These are phyloP conservation scores for Augochlorella aurata DNA, from an alignment of 2,888 invertebrate genomes.

Conservation along the genomic window DNA sequence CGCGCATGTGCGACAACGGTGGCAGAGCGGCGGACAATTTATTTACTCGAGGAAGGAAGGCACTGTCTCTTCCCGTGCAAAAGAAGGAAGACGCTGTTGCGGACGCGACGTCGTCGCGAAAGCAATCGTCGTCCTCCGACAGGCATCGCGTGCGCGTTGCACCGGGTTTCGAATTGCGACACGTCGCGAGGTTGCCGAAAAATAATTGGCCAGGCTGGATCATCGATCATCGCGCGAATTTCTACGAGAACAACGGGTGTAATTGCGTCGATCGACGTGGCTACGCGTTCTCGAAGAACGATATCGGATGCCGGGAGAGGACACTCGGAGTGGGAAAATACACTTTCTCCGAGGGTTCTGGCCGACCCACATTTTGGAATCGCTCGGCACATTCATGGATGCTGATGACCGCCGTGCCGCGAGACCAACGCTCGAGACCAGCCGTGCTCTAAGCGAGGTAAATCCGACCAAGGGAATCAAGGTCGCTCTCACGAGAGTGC, in stretches of 20 bases:
- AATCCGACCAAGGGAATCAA: conserved; percentile 72
- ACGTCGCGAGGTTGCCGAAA: background rate
- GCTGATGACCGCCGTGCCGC: conserved; percentile 63
- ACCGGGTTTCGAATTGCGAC: background rate
- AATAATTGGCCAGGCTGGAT: background rate
- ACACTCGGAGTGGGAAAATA: conserved; percentile 68
- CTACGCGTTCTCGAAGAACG: conserved; percentile 45
- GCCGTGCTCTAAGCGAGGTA: conserved; percentile 31
- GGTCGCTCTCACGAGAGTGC: conserved; percentile 76
- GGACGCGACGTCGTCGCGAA: background rate
- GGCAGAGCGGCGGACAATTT: background rate
- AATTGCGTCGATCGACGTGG: conserved; percentile 25
- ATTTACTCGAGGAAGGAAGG: background rate
- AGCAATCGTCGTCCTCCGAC: background rate
- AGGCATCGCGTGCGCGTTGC: background rate
- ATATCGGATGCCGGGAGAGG: conserved; percentile 65
- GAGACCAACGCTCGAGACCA: conserved; percentile 29
- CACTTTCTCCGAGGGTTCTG: conserved; percentile 77
- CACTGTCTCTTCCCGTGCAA: too few species aligned
- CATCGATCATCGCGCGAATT: background rate
- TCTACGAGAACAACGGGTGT: conserved; percentile 6
- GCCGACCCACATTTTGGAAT: conserved; percentile 80
- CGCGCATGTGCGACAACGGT: too few species aligned
- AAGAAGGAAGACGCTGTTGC: background rate
- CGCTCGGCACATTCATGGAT: conserved; percentile 70